These are phyloP conservation scores for Rhagoletis zephyria DNA, from an alignment of 1,140 invertebrate species.

Conservation along the genomic window DNA sequence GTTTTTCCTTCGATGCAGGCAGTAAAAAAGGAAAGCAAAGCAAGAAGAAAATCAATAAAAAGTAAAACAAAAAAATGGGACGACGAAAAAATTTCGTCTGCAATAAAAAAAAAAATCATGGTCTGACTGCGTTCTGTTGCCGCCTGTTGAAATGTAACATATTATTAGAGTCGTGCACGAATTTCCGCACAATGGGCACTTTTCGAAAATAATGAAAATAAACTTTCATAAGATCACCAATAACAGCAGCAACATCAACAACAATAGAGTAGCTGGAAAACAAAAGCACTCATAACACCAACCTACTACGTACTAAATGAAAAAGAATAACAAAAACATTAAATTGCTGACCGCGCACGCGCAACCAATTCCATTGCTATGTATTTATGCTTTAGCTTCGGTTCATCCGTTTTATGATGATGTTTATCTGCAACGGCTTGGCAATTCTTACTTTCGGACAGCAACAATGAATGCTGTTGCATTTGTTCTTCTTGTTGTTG, in stretches of 20 bases:
- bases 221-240: conserved; percentile 16
- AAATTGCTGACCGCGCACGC: conserved; percentile 47
- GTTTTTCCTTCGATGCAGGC: not conserved
- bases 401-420: conserved; percentile 52
- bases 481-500: conserved; percentile 8
- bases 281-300: not conserved
- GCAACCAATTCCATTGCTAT: conserved; percentile 44
- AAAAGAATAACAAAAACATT: conserved; percentile 15
- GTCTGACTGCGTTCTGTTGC: not conserved
- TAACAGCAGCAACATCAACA: conserved; percentile 14
- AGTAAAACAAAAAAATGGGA: not conserved
- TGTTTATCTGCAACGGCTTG: conserved; percentile 18
- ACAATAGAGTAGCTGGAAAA: not conserved
- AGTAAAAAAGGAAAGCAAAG: not conserved
- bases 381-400: conserved; percentile 42
- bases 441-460: conserved; percentile 28
- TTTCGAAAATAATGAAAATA: conserved; percentile 12
- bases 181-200: conserved; percentile 27
- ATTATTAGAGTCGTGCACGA: conserved; percentile 48
- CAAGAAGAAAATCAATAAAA: no score
- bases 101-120: not conserved
- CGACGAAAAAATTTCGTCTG: not conserved
- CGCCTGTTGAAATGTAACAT: conserved; percentile 25
- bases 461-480: not conserved
- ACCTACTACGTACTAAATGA: not conserved